A percentile compares a stretch with the other conserved stretches of the same genome.
These are phyloP conservation scores for Palythoa grandiflora DNA, from an alignment of 92 coral and sea anemone species.

Conservation along the genomic window DNA sequence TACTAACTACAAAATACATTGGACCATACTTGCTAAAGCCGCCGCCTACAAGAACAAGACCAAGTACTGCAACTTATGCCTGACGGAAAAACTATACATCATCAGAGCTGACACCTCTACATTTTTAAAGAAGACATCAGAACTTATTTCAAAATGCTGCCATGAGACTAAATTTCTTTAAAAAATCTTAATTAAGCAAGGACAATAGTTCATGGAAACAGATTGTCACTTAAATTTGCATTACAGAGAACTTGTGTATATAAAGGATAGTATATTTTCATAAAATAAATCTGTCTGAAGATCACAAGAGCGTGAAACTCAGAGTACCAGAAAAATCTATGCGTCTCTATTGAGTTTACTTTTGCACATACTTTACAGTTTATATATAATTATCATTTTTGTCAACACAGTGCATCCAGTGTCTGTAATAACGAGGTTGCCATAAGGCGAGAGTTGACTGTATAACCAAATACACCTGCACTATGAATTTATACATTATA, in stretches of 20 bases:
- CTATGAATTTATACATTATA: too few species aligned
- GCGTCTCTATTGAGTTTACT: too few species aligned
- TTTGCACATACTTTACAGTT: too few species aligned
- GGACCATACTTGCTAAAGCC: conserved; percentile 56
- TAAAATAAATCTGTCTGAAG: neutral
- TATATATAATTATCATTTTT: too few species aligned
- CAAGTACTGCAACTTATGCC: neutral
- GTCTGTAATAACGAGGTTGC: too few species aligned
- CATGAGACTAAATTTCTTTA: conserved; percentile 13
- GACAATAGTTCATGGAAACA: conserved; percentile 39
- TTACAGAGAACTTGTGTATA: neutral
- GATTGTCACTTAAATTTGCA: too few species aligned
- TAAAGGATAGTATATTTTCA: conserved; percentile 25
- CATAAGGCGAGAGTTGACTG: too few species aligned
- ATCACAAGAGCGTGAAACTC: neutral
- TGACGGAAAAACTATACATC: conserved; percentile 50
- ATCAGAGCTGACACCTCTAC: conserved; percentile 41
- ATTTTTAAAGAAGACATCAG: conserved; percentile 33
- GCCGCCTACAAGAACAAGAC: conserved; percentile 54
- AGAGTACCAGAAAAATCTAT: too few species aligned
- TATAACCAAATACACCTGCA: too few species aligned
- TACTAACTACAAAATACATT: conserved; percentile 19
- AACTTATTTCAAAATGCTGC: neutral
- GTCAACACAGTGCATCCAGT: too few species aligned
- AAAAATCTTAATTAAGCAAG: conserved; percentile 4